Evolutionary conservation across 35 echinoderm and acorn worm genomes (phyloP).

Genomic region (Ophiothrix spiculata): DNA sequence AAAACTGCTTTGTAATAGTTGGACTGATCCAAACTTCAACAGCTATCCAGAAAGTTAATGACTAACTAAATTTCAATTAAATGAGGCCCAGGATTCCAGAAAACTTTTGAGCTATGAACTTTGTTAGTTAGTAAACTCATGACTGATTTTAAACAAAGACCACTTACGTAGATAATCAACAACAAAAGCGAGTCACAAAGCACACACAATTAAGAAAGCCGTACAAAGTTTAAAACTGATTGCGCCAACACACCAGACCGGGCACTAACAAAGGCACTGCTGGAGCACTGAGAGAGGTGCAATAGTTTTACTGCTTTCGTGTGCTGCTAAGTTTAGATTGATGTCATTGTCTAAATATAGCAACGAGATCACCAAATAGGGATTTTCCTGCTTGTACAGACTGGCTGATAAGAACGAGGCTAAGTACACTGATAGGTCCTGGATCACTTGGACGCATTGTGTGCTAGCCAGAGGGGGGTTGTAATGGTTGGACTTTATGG

Average conservation of each 20-base stretch:
- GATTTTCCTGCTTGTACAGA: background rate
- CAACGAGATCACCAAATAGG: background rate
- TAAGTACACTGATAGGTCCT: background rate
- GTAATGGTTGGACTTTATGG: background rate
- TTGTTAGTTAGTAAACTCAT: background rate
- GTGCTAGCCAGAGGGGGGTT: background rate
- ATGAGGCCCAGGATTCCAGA: background rate
- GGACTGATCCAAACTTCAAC: too few species aligned
- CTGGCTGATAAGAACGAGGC: background rate
- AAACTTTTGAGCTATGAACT: background rate
- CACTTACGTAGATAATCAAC: background rate
- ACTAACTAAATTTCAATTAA: background rate
- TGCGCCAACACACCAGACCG: background rate
- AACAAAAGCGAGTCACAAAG: background rate
- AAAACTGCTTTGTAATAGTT: slow-evolving; percentile 1
- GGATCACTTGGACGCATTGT: background rate
- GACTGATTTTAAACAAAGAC: background rate
- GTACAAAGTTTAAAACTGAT: background rate
- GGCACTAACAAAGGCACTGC: background rate
- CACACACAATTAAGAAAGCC: background rate
- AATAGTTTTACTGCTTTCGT: background rate
- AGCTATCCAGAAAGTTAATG: too few species aligned
- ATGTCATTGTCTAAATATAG: background rate
- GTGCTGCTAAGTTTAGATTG: background rate
- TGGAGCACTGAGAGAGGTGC: background rate